phyloP scores from a whole-genome alignment of 2,888 invertebrate genomes.

The Eugnorisma glareosa region DNA sequence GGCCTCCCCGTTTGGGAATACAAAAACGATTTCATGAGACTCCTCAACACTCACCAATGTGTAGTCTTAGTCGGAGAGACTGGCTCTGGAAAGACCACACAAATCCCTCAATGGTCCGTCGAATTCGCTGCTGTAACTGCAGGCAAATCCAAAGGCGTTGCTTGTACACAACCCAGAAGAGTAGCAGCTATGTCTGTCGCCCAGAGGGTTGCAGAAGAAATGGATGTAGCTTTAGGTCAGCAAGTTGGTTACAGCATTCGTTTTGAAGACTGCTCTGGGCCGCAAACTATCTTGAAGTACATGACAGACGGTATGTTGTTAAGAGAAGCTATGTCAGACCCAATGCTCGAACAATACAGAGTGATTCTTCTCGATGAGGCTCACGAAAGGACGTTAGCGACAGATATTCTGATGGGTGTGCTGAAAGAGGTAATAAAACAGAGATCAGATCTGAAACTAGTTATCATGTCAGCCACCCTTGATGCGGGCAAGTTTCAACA shows the following conservation, averaged over 20 bases:
- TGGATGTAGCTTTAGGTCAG: constrained; percentile 97
- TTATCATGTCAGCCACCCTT: constrained; percentile 99
- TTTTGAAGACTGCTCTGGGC: constrained; percentile 99
- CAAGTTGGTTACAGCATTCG: constrained; percentile 94
- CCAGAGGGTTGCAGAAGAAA: constrained; percentile 99
- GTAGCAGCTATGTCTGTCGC: constrained; percentile 99
- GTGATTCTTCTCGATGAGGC: constrained; percentile 99
- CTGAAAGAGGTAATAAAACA: constrained; percentile 99
- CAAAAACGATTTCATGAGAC: constrained; percentile 98
- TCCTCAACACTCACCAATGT: constrained; percentile 97
- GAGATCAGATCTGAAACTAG: constrained; percentile 97
- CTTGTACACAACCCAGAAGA: constrained; percentile 98
- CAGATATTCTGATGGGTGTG: constrained; percentile 99
- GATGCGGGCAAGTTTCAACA: constrained; percentile 99
- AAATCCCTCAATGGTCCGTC: constrained; percentile 95
- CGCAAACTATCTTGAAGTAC: constrained; percentile 98
- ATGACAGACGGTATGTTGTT: constrained; percentile 99
- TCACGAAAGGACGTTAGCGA: constrained; percentile 99
- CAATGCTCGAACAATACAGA: constrained; percentile 98
- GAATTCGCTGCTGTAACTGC: constrained; percentile 84
- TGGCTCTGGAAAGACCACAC: constrained; percentile 99
- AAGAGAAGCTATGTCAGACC: constrained; percentile 99
- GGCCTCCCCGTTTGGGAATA: constrained; percentile 99
- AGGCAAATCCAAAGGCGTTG: constrained; percentile 91
- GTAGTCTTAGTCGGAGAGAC: constrained; percentile 99